These are phyloP conservation scores for Babylonia areolata DNA, from an alignment of 1,140 invertebrate genomes.

Conservation along the genomic window DNA sequence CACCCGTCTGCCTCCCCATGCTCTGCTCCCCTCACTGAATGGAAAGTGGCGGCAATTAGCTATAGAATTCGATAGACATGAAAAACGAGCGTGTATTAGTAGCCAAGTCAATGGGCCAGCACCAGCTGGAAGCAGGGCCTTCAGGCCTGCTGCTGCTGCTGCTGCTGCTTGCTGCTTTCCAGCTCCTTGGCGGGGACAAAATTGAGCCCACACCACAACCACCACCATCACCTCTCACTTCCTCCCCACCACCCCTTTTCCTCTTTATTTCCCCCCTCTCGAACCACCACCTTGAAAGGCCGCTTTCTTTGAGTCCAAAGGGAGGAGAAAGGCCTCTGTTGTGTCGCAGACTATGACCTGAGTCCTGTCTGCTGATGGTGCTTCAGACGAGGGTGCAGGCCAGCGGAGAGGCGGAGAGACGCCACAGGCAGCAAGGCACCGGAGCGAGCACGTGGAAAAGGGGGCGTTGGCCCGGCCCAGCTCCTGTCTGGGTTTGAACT, in stretches of 20 bases:
- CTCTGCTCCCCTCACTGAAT: constrained; percentile 60
- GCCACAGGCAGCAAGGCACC: background rate
- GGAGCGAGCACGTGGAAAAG: constrained; percentile 22
- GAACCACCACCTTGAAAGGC: background rate
- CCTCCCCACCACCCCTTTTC: too few relatives aligned
- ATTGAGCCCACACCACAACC: background rate
- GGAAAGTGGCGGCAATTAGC: constrained; percentile 64
- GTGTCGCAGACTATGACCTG: constrained; percentile 15
- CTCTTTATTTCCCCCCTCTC: background rate
- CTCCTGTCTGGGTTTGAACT: constrained; percentile 8
- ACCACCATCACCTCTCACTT: too few relatives aligned
- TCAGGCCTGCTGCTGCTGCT: background rate
- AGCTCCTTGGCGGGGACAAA: background rate
- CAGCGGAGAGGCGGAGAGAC: background rate
- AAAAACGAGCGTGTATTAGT: constrained; percentile 66
- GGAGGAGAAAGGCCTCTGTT: background rate
- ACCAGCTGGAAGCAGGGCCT: constrained; percentile 59
- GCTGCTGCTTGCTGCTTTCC: background rate
- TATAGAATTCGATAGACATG: constrained; percentile 70
- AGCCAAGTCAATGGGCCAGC: constrained; percentile 50
- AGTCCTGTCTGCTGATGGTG: background rate
- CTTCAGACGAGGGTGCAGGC: background rate
- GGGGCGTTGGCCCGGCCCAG: constrained; percentile 39
- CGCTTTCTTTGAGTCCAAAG: background rate
- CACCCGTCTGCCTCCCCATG: constrained; percentile 46